These are phyloP conservation scores for Mya arenaria DNA, from an alignment of 1,140 invertebrate species.

Conservation along the genomic window DNA sequence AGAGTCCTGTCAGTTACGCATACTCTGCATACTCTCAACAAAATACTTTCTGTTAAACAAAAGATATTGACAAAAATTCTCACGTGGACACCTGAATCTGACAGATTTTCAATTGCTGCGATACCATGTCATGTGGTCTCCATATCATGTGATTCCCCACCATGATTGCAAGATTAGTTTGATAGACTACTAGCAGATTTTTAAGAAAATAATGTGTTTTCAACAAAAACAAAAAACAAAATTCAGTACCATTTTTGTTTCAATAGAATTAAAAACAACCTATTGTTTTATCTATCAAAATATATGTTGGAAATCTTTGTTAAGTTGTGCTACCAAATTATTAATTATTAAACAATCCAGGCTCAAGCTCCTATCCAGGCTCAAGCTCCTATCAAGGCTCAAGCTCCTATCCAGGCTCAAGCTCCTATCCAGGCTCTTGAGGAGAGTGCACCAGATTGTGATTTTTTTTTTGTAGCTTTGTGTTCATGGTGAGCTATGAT, in stretches of 20 bases:
- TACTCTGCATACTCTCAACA: background rate
- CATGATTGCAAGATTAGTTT: too few relatives aligned
- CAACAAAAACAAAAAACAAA: background rate
- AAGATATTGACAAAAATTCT: slow-evolving; percentile 19
- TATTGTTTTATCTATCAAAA: background rate
- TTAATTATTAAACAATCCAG: too few relatives aligned
- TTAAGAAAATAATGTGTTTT: slow-evolving; percentile 14
- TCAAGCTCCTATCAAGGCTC: too few relatives aligned
- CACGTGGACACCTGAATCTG: slow-evolving; percentile 17
- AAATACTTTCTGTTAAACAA: slow-evolving; percentile 21
- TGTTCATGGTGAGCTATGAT: too few relatives aligned
- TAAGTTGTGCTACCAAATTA: too few relatives aligned
- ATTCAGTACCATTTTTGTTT: slow-evolving; percentile 12
- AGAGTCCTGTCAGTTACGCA: slow-evolving; percentile 6
- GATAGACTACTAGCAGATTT: slow-evolving; percentile 15
- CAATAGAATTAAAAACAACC: slow-evolving; percentile 16
- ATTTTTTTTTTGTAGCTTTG: too few relatives aligned
- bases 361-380: too few relatives aligned
- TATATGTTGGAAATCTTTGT: too few relatives aligned
- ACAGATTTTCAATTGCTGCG: too few relatives aligned
- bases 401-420: background rate
- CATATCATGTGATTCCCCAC: slow-evolving; percentile 14
- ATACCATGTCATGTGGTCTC: slow-evolving; percentile 18
- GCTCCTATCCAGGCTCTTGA: too few relatives aligned
- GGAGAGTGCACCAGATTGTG: background rate